These are phyloP conservation scores for Thomomys bottae DNA, from an alignment of 2,113 vertebrate species.

Conservation along the genomic window DNA sequence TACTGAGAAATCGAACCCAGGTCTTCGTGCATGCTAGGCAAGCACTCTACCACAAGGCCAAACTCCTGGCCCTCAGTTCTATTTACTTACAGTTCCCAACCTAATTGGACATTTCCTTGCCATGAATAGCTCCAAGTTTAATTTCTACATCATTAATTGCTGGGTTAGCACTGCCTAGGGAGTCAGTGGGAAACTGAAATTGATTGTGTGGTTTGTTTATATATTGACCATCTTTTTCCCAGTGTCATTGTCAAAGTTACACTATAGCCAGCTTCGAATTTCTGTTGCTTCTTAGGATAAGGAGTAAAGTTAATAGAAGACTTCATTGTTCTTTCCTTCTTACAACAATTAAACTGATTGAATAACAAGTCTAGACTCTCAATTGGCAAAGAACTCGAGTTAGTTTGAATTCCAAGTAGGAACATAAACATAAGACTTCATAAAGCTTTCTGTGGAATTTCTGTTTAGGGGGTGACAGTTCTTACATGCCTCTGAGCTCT, in stretches of 20 bases:
- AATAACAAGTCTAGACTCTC: background rate
- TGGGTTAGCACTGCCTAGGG: background rate
- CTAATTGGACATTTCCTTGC: background rate
- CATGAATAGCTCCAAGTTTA: background rate
- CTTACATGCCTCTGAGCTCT: background rate
- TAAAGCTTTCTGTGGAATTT: constrained; percentile 12
- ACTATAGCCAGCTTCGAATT: background rate
- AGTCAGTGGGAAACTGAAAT: background rate
- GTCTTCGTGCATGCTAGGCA: too few species aligned
- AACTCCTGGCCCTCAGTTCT: too few species aligned
- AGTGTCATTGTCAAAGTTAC: background rate
- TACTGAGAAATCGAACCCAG: too few species aligned
- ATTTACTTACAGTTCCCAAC: background rate
- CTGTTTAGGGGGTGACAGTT: background rate
- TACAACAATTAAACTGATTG: background rate
- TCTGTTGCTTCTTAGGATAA: background rate
- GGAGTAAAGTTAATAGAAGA: background rate
- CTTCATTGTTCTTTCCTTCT: background rate
- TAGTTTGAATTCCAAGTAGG: background rate
- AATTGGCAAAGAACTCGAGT: background rate
- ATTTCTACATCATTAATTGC: background rate
- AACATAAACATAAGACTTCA: background rate
- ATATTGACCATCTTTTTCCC: background rate
- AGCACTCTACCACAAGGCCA: too few species aligned
- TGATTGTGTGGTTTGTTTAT: background rate